Evolutionary conservation across 1,140 invertebrate genomes (phyloP).

Genomic region (Gryllus bimaculatus): DNA sequence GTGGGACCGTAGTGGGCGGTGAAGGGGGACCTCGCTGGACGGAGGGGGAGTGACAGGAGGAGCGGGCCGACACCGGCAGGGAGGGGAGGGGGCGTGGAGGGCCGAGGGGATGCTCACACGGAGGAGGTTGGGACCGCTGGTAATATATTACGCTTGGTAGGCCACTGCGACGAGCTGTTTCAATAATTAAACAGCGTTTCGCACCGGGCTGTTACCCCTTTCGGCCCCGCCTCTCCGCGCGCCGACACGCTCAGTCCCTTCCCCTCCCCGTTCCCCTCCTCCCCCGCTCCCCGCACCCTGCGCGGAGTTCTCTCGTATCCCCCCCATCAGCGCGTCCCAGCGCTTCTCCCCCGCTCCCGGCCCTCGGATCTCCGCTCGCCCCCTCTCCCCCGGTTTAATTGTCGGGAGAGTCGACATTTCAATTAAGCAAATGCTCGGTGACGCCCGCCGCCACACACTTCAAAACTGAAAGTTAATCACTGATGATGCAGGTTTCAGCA

Average conservation of each 20-base stretch:
- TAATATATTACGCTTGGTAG: background rate
- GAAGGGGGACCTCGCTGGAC: background rate
- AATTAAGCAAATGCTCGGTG: background rate
- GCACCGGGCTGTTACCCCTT: background rate
- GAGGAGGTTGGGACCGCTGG: background rate
- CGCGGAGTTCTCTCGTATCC: too few relatives aligned
- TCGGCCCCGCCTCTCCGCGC: too few relatives aligned
- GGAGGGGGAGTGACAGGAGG: background rate
- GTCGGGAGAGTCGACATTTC: background rate
- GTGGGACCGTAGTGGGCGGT: background rate
- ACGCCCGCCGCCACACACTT: background rate
- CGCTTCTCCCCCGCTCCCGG: too few relatives aligned
- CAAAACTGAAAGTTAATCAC: constrained; percentile 5
- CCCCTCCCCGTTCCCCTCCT: too few relatives aligned
- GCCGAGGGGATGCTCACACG: background rate
- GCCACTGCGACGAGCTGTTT: background rate
- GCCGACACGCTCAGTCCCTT: too few relatives aligned
- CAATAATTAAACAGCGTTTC: background rate
- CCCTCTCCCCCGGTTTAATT: too few relatives aligned
- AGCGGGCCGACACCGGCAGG: background rate
- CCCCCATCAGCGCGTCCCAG: too few relatives aligned
- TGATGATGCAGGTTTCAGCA: background rate
- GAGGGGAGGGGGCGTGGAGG: background rate
- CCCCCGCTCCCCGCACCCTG: too few relatives aligned
- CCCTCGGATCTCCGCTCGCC: too few relatives aligned